Evolutionary conservation across 2,797 vertebrate genomes (phyloP).

Genomic region (Phalloptychus januarius): DNA sequence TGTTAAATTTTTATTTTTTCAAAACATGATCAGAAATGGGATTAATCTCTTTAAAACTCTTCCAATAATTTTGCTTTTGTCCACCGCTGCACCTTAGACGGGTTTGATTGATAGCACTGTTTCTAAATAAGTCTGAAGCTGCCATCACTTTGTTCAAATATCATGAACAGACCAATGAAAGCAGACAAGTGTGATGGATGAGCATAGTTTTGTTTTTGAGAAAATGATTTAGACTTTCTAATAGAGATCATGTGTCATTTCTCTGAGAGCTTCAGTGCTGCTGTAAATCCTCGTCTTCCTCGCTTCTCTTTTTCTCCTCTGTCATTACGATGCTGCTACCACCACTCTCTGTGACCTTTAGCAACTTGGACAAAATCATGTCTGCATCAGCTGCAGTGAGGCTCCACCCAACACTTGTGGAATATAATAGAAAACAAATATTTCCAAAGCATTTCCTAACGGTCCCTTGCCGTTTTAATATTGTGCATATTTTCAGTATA

Average conservation of each 20-base stretch:
- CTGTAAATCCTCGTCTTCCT: not conserved
- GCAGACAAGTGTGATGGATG: conserved; percentile 23
- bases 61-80: not conserved
- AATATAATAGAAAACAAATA: not conserved
- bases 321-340: not conserved
- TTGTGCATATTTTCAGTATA: not conserved
- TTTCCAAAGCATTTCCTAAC: not conserved
- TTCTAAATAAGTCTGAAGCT: conserved; percentile 28
- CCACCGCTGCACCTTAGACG: not conserved
- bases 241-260: conserved; percentile 15
- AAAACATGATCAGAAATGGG: not conserved
- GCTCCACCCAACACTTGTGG: not conserved
- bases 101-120: conserved; percentile 13
- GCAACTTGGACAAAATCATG: not conserved
- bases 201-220: conserved; percentile 15
- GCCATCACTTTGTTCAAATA: conserved; percentile 26
- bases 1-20: not conserved
- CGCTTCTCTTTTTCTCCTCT: not conserved
- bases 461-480: not conserved
- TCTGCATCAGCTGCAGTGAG: not conserved
- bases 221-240: conserved; percentile 4
- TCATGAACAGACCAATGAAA: conserved; percentile 14
- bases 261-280: conserved; percentile 13
- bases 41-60: not conserved
- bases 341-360: not conserved